Percentiles rank a stretch among this genome's conserved stretches.
phyloP scores from a whole-genome alignment of 1,140 invertebrate species.

The Mamestra configurata region DNA sequence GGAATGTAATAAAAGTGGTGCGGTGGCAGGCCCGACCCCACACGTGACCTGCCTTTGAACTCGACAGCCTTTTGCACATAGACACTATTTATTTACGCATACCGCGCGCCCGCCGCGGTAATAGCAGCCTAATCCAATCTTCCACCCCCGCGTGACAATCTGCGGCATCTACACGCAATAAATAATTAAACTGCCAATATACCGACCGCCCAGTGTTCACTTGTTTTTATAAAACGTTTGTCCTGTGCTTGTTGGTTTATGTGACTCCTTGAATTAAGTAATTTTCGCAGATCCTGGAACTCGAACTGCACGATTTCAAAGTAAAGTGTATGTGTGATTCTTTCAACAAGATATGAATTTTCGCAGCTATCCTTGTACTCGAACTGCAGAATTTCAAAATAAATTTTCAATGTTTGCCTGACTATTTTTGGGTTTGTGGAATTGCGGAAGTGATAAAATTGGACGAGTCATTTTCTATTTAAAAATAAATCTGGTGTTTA shows the following conservation, averaged over 20 bases:
- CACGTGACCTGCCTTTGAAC: conserved; percentile 71
- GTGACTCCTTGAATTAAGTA: too few species aligned
- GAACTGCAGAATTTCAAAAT: too few species aligned
- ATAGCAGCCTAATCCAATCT: conserved; percentile 59
- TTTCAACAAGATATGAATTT: too few species aligned
- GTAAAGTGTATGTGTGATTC: too few species aligned
- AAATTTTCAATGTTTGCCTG: not conserved
- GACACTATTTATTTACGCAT: conserved; percentile 71
- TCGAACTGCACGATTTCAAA: too few species aligned
- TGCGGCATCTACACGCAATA: conserved; percentile 16
- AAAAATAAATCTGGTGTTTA: not conserved
- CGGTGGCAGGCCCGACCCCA: conserved; percentile 60
- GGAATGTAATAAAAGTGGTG: conserved; percentile 80
- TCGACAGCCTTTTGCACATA: conserved; percentile 60
- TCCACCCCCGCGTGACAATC: conserved; percentile 21
- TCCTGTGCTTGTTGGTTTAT: too few species aligned
- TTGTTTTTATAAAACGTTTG: too few species aligned
- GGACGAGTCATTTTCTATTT: not conserved
- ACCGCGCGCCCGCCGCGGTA: conserved; percentile 59
- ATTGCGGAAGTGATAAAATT: not conserved
- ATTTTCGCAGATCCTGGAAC: too few species aligned
- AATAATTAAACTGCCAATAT: not conserved
- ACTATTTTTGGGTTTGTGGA: not conserved
- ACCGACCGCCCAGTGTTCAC: too few species aligned
- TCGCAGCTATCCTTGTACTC: too few species aligned